Evolutionary conservation across 2,797 vertebrate genomes (phyloP).

Genomic region (Periparus ater): DNA sequence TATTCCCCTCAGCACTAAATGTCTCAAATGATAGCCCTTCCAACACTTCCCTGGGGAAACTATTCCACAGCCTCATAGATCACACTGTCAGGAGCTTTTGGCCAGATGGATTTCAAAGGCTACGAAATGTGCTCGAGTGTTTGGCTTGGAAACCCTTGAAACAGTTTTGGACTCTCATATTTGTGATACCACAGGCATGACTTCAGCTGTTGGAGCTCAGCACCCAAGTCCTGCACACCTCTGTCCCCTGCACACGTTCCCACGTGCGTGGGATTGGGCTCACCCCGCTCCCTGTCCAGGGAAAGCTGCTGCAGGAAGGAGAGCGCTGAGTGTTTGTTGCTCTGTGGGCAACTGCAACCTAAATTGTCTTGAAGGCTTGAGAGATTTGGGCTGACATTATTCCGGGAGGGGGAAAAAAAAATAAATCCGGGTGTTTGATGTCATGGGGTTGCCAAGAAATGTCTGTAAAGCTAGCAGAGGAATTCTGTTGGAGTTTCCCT

Average conservation of each 20-base stretch:
- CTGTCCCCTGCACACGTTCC: background rate
- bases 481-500: background rate
- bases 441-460: background rate
- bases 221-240: background rate
- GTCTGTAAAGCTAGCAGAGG: background rate
- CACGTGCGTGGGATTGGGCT: background rate
- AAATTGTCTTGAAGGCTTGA: background rate
- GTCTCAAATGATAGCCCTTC: conserved; percentile 55
- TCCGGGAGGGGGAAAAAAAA: background rate
- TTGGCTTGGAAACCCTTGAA: conserved; percentile 61
- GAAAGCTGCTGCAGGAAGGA: background rate
- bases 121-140: background rate
- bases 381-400: background rate
- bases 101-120: conserved; percentile 66
- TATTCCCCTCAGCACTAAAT: conserved; percentile 38
- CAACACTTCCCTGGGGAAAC: conserved; percentile 59
- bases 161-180: conserved; percentile 9
- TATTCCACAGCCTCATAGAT: conserved; percentile 47
- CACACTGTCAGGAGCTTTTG: conserved; percentile 54
- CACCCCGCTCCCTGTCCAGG: background rate
- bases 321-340: background rate
- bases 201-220: background rate
- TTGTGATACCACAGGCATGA: conserved; percentile 26
- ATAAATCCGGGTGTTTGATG: background rate
- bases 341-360: background rate